phyloP scores from a whole-genome alignment of 92 coral and sea anemone species.

The Phenganax marumi region DNA sequence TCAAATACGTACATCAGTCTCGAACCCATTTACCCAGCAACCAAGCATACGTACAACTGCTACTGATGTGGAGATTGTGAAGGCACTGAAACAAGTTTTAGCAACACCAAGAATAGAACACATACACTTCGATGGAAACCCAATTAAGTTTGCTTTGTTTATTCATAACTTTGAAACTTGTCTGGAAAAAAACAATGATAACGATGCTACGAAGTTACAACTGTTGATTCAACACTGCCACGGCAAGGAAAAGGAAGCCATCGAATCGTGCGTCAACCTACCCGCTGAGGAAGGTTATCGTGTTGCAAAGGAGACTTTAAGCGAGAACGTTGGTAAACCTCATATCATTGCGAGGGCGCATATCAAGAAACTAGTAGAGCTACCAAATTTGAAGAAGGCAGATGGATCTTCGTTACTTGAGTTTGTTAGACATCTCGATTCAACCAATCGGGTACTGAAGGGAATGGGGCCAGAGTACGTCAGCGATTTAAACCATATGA shows the following conservation, averaged over 20 bases:
- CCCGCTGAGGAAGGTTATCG: constrained; percentile 51
- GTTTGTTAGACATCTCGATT: too few relatives aligned
- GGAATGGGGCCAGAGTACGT: constrained; percentile 56
- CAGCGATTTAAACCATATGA: constrained; percentile 55
- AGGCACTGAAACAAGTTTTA: constrained; percentile 45
- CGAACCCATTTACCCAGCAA: too few relatives aligned
- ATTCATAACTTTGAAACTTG: constrained; percentile 58
- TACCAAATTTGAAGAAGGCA: too few relatives aligned
- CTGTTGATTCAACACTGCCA: constrained; percentile 60
- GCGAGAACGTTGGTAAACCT: constrained; percentile 56
- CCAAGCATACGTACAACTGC: too few relatives aligned
- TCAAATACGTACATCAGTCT: too few relatives aligned
- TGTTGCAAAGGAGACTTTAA: constrained; percentile 56
- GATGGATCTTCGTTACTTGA: too few relatives aligned
- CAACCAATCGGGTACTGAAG: too few relatives aligned
- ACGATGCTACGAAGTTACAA: constrained; percentile 44
- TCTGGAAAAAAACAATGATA: constrained; percentile 47
- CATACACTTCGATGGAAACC: constrained; percentile 61
- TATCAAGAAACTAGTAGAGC: too few relatives aligned
- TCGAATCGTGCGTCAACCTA: constrained; percentile 61
- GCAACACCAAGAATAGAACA: constrained; percentile 56
- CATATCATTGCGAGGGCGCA: too few relatives aligned
- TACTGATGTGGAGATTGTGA: background rate
- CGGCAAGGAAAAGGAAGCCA: constrained; percentile 61
- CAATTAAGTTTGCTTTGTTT: constrained; percentile 46